Base-by-base conservation (phyloP, 1,140 invertebrate species). In the Apolygus lucorum region DNA sequence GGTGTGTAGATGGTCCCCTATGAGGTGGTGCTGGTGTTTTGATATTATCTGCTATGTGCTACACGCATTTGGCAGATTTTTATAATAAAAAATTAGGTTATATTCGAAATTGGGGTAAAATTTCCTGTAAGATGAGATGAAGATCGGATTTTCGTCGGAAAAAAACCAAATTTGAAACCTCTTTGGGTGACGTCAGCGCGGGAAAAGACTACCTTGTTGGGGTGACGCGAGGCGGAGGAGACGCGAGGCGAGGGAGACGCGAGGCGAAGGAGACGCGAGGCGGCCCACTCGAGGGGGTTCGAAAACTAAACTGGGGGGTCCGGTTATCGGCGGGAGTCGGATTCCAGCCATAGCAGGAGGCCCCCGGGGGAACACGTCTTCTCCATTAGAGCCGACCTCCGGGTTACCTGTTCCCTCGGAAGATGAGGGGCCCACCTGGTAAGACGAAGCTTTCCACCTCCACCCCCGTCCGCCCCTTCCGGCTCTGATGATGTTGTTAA, bases 271-370 rank as follows among this genome's bases (percentile, higher is more conserved):
- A 8, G 34, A n/a, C n/a, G n/a, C n/a, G n/a, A n/a, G n/a, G n/a
- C n/a, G n/a, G 54, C 8, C 8, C 2, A 22, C 34, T 42, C 34
- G 17, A 17, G 22, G 11, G 11, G 54, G 54, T 59, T 59, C 11
- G 54, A 21, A 59, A 59, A n/a, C n/a, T n/a, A n/a, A n/a, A 59
- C 54, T 59, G 54, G 54, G 54, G 54, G 54, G 54, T 59, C 54
- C 54, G 54, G 54, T 59, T 59, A 59, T 59, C 54, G 54, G 54
- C 54, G 54, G 54, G 54, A 59, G 54, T 59, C 22, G 54, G 54
- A 59, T 59, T 59, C 54, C 54, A 17, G 22, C 54, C 54, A 59
- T 59, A 59, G 54, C 54, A 59, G 17, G 17, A 42, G 4, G 4
- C 34, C 54, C 54, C 8, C 2, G 4, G 13, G 22, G 54, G 22